phyloP scores from a whole-genome alignment of 2,113 vertebrate species.

The Dipodomys merriami region DNA sequence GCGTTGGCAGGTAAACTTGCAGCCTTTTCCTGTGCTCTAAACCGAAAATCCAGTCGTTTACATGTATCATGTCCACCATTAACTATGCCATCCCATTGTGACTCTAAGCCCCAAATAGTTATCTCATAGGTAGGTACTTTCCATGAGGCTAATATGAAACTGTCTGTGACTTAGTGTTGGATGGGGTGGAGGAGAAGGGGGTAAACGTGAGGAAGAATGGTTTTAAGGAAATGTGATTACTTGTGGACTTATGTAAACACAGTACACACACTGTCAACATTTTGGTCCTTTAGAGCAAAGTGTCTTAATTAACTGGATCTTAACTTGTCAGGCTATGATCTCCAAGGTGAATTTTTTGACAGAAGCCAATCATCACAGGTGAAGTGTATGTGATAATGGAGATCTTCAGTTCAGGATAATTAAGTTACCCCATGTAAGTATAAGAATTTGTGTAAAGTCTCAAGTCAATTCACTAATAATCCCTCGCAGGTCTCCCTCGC shows the following conservation, averaged over 20 bases:
- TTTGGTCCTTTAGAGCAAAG: not conserved
- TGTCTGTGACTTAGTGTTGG: not conserved
- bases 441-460: not conserved
- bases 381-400: not conserved
- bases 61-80: not conserved
- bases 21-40: not conserved
- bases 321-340: not conserved
- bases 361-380: not conserved
- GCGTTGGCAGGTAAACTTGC: not conserved
- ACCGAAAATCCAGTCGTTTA: not conserved
- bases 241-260: not conserved
- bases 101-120: not conserved
- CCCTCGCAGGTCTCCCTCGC: not conserved
- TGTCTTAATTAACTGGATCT: not conserved
- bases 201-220: not conserved
- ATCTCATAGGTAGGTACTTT: not conserved
- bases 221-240: not conserved
- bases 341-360: not conserved
- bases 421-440: not conserved
- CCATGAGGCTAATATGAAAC: not conserved
- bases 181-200: no score
- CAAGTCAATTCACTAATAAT: not conserved
- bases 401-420: not conserved
- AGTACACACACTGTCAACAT: not conserved
- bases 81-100: conserved; percentile 37